A percentile compares a stretch with the other conserved stretches of the same genome.
Evolutionary conservation across 2,797 vertebrate species (phyloP).

Genomic region (Poecilia velifera): DNA sequence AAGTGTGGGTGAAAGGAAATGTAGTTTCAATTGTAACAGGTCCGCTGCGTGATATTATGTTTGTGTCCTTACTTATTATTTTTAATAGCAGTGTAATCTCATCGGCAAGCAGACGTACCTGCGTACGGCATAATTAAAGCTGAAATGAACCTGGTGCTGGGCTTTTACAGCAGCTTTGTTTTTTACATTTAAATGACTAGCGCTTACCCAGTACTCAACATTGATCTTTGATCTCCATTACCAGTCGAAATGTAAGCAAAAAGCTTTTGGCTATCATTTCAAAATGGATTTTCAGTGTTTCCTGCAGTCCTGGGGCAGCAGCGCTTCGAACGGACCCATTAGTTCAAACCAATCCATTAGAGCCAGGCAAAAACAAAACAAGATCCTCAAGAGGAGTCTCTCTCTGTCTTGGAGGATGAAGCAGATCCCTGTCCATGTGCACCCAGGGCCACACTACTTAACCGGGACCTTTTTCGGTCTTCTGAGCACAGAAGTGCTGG

Average conservation of each 20-base stretch:
- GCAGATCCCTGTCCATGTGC: constrained; percentile 73
- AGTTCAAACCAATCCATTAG: constrained; percentile 69
- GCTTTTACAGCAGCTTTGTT: constrained; percentile 19
- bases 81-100: constrained; percentile 32
- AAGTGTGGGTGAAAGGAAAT: constrained; percentile 8
- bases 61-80: constrained; percentile 26
- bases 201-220: constrained; percentile 24
- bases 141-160: not conserved
- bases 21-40: not conserved
- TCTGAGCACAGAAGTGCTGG: constrained; percentile 39
- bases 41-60: constrained; percentile 6
- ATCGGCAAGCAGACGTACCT: constrained; percentile 7
- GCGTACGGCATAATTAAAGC: constrained; percentile 21
- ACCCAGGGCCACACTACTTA: constrained; percentile 52
- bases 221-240: constrained; percentile 62
- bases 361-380: constrained; percentile 62
- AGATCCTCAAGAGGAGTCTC: constrained; percentile 59
- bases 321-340: constrained; percentile 66
- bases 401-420: constrained; percentile 61
- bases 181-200: constrained; percentile 36
- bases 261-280: constrained; percentile 59
- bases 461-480: constrained; percentile 9
- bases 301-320: constrained; percentile 45
- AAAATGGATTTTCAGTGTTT: constrained; percentile 69
- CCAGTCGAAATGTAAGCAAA: constrained; percentile 58